phyloP scores from a whole-genome alignment of 2,888 invertebrate species.

The Coecobrya sp. region DNA sequence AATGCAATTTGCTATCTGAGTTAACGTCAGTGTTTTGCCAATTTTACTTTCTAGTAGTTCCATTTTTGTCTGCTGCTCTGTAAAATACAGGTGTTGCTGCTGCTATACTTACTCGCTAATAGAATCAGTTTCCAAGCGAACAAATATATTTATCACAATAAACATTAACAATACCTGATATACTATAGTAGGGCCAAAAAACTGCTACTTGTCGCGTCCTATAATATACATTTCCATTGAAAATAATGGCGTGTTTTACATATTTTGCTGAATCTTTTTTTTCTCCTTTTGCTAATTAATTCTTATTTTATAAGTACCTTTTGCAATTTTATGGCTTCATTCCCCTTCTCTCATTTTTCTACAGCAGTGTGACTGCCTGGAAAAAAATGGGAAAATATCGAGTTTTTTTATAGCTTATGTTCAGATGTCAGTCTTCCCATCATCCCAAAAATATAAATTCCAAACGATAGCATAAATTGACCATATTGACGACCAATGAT shows the following conservation, averaged over 20 bases:
- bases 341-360: neutral
- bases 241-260: no score
- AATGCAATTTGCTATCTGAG: neutral
- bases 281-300: neutral
- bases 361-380: neutral
- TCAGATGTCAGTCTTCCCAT: slow-evolving; percentile 16
- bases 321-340: neutral
- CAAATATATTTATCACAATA: no score
- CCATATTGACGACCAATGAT: neutral
- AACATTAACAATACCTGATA: no score
- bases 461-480: no score
- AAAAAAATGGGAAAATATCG: neutral
- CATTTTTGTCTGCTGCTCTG: slow-evolving; percentile 9
- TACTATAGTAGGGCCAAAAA: no score
- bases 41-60: neutral
- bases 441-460: neutral
- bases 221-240: no score
- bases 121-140: no score
- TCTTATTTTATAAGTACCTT: neutral
- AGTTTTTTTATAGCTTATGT: no score
- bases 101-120: no score
- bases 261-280: no score
- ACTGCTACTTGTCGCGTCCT: no score
- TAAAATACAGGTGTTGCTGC: neutral
- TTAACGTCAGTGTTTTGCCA: neutral